These are phyloP conservation scores for Sebastes ruberrimus DNA, from an alignment of 2,797 vertebrate species.

Conservation along the genomic window DNA sequence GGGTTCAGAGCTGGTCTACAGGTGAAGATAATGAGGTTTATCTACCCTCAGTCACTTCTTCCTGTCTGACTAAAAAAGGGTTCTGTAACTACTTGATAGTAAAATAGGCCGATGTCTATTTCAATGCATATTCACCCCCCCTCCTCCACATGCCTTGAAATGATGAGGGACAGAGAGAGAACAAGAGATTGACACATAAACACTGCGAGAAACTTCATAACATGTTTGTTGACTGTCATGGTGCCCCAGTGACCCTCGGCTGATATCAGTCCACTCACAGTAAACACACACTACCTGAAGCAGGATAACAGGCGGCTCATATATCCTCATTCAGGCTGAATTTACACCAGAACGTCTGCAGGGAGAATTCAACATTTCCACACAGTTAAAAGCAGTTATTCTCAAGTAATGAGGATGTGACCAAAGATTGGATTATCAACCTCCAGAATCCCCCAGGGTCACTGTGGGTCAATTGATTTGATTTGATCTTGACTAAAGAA, in stretches of 20 bases:
- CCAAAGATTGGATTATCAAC: background rate
- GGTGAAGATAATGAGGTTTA: no score
- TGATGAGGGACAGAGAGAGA: background rate
- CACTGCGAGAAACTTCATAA: background rate
- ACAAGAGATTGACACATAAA: background rate
- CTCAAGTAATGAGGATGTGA: background rate
- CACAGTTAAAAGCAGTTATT: background rate
- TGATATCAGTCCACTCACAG: constrained; percentile 12
- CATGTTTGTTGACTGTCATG: constrained; percentile 13
- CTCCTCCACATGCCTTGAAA: no score
- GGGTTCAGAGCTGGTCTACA: no score
- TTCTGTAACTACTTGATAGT: no score
- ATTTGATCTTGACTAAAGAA: background rate
- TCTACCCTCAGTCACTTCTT: no score
- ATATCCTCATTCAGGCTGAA: background rate
- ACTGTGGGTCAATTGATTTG: background rate
- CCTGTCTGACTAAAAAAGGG: no score
- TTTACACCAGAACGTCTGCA: background rate
- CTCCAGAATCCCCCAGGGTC: background rate
- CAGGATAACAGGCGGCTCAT: background rate
- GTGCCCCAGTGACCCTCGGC: constrained; percentile 12
- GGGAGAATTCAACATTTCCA: background rate
- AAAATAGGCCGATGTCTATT: no score
- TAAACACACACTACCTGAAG: background rate
- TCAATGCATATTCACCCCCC: no score